phyloP scores from a whole-genome alignment of 2,797 vertebrate species.

The Benthosema pterotum region DNA sequence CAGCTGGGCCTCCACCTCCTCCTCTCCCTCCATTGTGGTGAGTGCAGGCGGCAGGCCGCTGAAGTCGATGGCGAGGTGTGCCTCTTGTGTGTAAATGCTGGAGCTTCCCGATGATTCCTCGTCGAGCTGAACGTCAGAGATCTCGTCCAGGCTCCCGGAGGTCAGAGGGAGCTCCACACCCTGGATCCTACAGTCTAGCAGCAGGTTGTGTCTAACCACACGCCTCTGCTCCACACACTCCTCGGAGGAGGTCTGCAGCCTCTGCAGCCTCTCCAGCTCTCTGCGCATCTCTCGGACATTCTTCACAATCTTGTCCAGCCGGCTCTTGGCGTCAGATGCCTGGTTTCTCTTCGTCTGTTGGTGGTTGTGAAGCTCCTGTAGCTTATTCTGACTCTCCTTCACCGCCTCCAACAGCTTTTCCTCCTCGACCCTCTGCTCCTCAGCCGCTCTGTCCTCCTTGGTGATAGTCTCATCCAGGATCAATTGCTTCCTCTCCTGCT shows the following conservation, averaged over 20 bases:
- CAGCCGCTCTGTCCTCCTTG: conserved; percentile 69
- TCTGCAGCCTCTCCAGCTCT: conserved; percentile 83
- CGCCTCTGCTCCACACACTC: conserved; percentile 84
- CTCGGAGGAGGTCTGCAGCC: conserved; percentile 79
- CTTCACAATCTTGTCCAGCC: conserved; percentile 81
- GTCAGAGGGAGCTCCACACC: conserved; percentile 81
- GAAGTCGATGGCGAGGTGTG: conserved; percentile 86
- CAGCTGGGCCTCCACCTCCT: conserved; percentile 77
- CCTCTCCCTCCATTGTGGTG: conserved; percentile 45
- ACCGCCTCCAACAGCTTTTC: conserved; percentile 76
- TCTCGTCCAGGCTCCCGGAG: conserved; percentile 86
- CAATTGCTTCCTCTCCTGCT: conserved; percentile 70
- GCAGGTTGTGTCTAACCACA: conserved; percentile 86
- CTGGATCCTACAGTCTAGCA: conserved; percentile 90
- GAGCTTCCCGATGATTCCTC: too few relatives aligned
- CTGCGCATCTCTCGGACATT: conserved; percentile 79
- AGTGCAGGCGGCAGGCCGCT: conserved; percentile 73
- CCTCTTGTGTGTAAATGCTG: conserved; percentile 87
- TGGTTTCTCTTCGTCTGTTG: conserved; percentile 75
- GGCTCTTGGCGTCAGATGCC: conserved; percentile 74
- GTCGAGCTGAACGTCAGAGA: conserved; percentile 87
- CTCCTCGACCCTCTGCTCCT: conserved; percentile 87
- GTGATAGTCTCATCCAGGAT: conserved; percentile 73
- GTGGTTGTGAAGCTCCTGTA: conserved; percentile 74
- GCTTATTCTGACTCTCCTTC: conserved; percentile 75